Base-by-base conservation (phyloP, 64 coral and sea anemone species). In the Montipora cactus region DNA sequence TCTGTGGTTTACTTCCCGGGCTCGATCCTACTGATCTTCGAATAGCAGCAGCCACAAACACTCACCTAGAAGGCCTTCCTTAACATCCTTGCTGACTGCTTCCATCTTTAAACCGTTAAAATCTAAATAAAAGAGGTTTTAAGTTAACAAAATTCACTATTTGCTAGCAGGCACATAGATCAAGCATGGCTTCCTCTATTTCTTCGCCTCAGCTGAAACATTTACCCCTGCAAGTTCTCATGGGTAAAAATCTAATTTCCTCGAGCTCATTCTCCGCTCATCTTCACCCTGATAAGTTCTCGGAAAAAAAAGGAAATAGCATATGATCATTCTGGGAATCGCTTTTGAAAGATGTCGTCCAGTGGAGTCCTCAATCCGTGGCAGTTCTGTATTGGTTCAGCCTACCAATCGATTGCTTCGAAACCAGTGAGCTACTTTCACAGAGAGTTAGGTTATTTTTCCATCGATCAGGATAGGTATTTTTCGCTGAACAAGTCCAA, bases 361-460 rank as follows among this genome's bases (percentile, higher is more conserved):
- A 2, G 7, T 44, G 7, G 66, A 18, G 12, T 5, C 14, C 18
- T 0, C 7, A 19, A 85, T 85, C 64, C 44, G 1, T 50, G 67
- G 15, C 62, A 86, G 47, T 50, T 68, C 46, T 71, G 67, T n/a
- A 19, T 49, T 70, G 47, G n/a, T 72, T 86, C 82, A 72, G 44
- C 82, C n/a, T 86, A 47, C 46, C 15, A 50, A 47, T 68, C 64
- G 13, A 21, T 21, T 11, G 5, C 19, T 86, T 71, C 68, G 44
- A 47, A 12, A 49, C 46, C 64, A 22, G 82, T 18, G 7, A 67
- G 47, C 18, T 86, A 86, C 82, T 21, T 15, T 19, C 82, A 86
- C 66, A 71, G 66, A n/a, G 64, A 86, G 67, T 49, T 86, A 22
- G 82, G 82, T 19, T 71, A 49, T 71, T 86, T 86, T 51, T 72